phyloP scores from a whole-genome alignment of 2,888 invertebrate species.

The Callimorpha dominula region DNA sequence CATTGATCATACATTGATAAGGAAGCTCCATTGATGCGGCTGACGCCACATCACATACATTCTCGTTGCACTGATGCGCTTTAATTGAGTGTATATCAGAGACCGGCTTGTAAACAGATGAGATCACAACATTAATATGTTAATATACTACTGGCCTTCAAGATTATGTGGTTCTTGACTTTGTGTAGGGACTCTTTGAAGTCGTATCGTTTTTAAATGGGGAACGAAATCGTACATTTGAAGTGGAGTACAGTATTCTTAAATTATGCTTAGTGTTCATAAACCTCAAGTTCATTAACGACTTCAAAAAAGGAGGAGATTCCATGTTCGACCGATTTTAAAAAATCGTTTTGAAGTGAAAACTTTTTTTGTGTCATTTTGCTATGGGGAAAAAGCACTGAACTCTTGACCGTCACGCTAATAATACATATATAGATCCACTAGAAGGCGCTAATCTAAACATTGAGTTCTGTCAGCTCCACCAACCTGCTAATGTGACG shows the following conservation, averaged over 20 bases:
- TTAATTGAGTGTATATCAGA: constrained; percentile 15
- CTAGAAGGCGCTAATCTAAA: too few relatives aligned
- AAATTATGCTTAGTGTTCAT: too few relatives aligned
- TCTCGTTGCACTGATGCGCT: constrained; percentile 11
- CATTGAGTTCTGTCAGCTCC: too few relatives aligned
- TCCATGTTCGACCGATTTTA: too few relatives aligned
- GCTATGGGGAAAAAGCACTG: too few relatives aligned
- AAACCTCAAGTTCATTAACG: too few relatives aligned
- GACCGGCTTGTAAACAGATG: constrained; percentile 31
- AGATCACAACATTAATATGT: constrained; percentile 25
- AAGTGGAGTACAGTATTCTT: not conserved
- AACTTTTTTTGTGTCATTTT: too few relatives aligned
- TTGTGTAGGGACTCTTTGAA: not conserved
- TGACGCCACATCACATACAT: constrained; percentile 16
- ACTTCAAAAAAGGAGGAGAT: too few relatives aligned
- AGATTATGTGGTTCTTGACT: constrained; percentile 13
- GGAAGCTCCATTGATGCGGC: constrained; percentile 13
- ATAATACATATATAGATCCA: too few relatives aligned
- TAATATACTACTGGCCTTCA: constrained; percentile 20
- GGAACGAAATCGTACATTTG: not conserved
- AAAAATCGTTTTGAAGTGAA: too few relatives aligned
- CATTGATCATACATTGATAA: not conserved
- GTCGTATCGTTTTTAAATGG: not conserved
- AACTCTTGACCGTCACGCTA: too few relatives aligned
- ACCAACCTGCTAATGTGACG: too few relatives aligned